Percentiles rank a stretch among this genome's conserved stretches.
phyloP scores from a whole-genome alignment of 2,888 invertebrate species.

The Apamea anceps region DNA sequence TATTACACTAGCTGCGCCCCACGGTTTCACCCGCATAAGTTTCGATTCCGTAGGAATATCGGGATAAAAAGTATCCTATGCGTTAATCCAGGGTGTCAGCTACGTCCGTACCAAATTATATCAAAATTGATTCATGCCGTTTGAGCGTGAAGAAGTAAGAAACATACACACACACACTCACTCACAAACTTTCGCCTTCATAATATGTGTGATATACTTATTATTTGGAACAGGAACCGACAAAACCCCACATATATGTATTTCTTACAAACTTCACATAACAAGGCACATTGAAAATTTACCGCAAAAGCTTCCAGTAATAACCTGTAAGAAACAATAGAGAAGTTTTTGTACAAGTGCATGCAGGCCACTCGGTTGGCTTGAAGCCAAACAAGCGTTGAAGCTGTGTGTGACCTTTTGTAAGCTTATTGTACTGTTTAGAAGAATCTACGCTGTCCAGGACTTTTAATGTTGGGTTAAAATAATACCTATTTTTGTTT shows the following conservation, averaged over 20 bases:
- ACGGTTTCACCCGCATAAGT: no score
- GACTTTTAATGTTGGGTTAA: background rate
- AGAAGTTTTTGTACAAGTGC: conserved; percentile 46
- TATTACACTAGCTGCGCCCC: no score
- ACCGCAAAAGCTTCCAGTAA: conserved; percentile 22
- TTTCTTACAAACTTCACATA: conserved; percentile 7
- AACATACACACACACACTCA: no score
- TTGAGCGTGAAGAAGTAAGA: no score
- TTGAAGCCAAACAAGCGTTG: conserved; percentile 38
- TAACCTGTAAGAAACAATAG: conserved; percentile 42
- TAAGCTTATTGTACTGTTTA: conserved; percentile 33
- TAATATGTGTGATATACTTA: no score
- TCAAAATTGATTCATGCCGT: no score
- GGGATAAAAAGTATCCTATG: no score
- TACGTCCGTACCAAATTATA: no score
- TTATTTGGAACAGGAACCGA: conserved; percentile 9
- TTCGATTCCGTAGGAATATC: no score
- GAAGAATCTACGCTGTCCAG: conserved; percentile 10
- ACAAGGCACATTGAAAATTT: conserved; percentile 27
- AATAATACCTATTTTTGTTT: background rate
- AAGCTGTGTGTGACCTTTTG: conserved; percentile 46
- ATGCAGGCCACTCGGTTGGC: conserved; percentile 40
- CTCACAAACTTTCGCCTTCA: no score
- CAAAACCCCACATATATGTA: background rate
- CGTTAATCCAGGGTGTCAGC: no score